Base-by-base conservation (phyloP, 2,113 vertebrate genomes). In the Pluvialis apricaria region DNA sequence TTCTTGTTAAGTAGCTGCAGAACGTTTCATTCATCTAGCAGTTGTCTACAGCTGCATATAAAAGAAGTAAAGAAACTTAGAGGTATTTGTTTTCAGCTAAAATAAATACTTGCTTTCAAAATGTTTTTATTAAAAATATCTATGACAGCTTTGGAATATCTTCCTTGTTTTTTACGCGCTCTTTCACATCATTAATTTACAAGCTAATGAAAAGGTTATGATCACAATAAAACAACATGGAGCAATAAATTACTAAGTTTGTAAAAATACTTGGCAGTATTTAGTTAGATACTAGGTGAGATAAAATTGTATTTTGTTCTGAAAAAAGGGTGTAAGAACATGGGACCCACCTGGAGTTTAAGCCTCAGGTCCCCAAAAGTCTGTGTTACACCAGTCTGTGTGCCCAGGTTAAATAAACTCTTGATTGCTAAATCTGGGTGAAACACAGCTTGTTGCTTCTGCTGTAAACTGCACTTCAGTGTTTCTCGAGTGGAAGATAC, bases 161-260 rank as follows among this genome's bases (percentile, higher is more conserved):
- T 77, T 83, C 70, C 36, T 45, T 9, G 15, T 16, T 13, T 88
- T 91, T 57, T 11, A 26, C 62, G 79, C 20, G 1, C 34, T 70
- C 31, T 54, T 82, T 73, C 81, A 6, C 45, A 4, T 92, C 7
- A 6, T 44, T 81, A 85, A 83, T 96, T 96, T 92, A 91, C 78
- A 80, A 52, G 51, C 89, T 94, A 88, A 40, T 68, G 86, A 94
- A 96, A 94, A 94, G 77, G 84, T 96, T 94, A 82, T 52, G 71
- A 62, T 87, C 66, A 64, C 88, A 85, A 60, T 72, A 91, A 89
- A 94, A 20, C 15, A 36, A 16, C 38, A 3, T 1, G 1, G 84
- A 62, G 40, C 92, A 14, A 66, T 78, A 72, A 84, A 91, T 96
- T 54, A 29, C 14, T 1, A 40, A 26, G 55, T 21, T 55, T 38